phyloP scores from a whole-genome alignment of 2,888 invertebrate species.

The Chaetogeoica ovagalla region DNA sequence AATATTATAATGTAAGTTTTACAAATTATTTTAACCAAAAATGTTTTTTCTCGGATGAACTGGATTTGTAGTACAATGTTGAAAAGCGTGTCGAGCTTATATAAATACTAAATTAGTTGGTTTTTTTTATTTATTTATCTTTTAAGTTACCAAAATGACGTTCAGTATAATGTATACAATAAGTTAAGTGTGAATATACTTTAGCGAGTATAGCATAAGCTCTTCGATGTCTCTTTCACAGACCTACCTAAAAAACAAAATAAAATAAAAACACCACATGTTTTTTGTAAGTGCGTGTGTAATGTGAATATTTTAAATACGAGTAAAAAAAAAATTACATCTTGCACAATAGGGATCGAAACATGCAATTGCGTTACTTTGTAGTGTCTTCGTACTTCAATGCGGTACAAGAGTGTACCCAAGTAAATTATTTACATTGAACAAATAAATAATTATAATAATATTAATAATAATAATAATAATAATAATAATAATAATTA shows the following conservation, averaged over 20 bases:
- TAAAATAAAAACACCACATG: conserved; percentile 35
- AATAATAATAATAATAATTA: neutral
- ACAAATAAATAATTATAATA: neutral
- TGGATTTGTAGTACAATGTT: conserved; percentile 7
- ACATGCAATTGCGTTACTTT: neutral
- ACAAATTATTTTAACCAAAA: conserved; percentile 1
- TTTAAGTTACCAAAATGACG: conserved; percentile 53
- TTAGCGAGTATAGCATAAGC: conserved; percentile 52
- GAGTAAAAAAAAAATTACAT: conserved; percentile 35
- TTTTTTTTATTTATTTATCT: conserved; percentile 17
- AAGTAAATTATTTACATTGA: neutral
- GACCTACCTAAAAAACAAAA: conserved; percentile 36
- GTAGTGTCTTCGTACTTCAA: neutral
- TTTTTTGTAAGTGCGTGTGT: conserved; percentile 44
- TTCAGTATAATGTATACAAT: conserved; percentile 49
- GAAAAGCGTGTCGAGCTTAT: conserved; percentile 48
- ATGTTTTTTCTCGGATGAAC: conserved; percentile 26
- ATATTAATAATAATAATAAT: neutral
- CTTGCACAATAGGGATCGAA: conserved; percentile 36
- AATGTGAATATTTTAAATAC: conserved; percentile 36
- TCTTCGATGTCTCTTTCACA: conserved; percentile 44
- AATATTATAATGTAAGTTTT: conserved; percentile 6
- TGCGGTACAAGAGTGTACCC: neutral
- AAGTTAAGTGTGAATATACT: conserved; percentile 46
- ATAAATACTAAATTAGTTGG: conserved; percentile 29